Percentiles rank a stretch among this genome's conserved stretches.
Conservation (phyloP, 2,797 vertebrate species). For the Leptatherina wallacei region DNA sequence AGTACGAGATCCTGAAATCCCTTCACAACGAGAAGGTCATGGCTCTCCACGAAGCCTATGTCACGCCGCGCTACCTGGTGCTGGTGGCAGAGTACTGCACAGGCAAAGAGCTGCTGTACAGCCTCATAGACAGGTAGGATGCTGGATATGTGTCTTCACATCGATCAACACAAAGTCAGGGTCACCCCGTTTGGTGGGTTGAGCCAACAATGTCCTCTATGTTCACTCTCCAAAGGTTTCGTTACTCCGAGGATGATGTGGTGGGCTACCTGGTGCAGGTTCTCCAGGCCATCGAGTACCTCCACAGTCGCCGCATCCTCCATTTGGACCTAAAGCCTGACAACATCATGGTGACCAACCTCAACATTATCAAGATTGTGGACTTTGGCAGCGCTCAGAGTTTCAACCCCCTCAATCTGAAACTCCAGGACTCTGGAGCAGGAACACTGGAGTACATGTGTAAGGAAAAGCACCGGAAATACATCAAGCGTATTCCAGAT, state of each 20-base stretch:
- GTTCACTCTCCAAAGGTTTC: constrained; percentile 82
- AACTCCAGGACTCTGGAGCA: constrained; percentile 80
- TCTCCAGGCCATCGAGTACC: constrained; percentile 93
- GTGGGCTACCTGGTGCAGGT: constrained; percentile 91
- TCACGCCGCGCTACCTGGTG: constrained; percentile 95
- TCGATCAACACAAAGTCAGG: not conserved
- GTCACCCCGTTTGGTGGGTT: too few species aligned
- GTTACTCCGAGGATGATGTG: constrained; percentile 95
- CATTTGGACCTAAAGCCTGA: constrained; percentile 96
- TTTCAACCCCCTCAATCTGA: constrained; percentile 90
- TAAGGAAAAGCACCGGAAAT: constrained; percentile 31
- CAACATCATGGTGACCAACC: constrained; percentile 90
- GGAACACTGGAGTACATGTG: constrained; percentile 90
- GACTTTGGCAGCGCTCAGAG: constrained; percentile 94
- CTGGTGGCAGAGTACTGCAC: constrained; percentile 93
- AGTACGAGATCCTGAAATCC: constrained; percentile 92
- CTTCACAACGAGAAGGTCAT: constrained; percentile 91
- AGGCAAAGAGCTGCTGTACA: constrained; percentile 92
- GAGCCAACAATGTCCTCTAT: not conserved
- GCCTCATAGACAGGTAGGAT: constrained; percentile 86
- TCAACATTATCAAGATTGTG: constrained; percentile 91
- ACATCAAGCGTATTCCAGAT: not conserved
- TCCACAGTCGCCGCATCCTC: constrained; percentile 88
- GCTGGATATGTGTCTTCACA: not conserved
- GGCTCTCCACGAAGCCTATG: constrained; percentile 94